Percentiles rank a stretch among this genome's conserved stretches.
Conservation (phyloP, 1,140 invertebrate genomes). For the Caenorhabditis inopinata region DNA sequence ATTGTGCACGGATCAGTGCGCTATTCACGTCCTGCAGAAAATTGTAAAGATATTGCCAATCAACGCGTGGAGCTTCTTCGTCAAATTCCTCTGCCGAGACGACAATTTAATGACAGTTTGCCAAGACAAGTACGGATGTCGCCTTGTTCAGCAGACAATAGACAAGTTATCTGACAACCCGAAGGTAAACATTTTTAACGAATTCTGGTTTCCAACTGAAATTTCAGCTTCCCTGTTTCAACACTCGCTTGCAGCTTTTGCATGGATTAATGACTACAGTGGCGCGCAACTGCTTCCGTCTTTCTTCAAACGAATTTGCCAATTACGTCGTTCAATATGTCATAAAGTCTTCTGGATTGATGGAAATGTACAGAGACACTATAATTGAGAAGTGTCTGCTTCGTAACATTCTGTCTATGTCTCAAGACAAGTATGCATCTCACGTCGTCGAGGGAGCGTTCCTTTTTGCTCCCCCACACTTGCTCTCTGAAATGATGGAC, state of each 20-base stretch:
- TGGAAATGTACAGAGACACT: slow-evolving; percentile 36
- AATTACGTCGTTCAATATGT: slow-evolving; percentile 51
- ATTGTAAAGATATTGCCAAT: slow-evolving; percentile 4
- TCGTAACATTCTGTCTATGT: slow-evolving; percentile 61
- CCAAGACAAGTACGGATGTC: too few relatives aligned
- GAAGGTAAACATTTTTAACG: background rate
- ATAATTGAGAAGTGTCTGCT: slow-evolving; percentile 49
- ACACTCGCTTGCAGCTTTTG: background rate
- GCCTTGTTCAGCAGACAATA: slow-evolving; percentile 47
- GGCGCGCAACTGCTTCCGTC: slow-evolving; percentile 11
- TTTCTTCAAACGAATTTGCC: slow-evolving; percentile 48
- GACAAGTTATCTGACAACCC: slow-evolving; percentile 41
- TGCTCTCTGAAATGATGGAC: slow-evolving; percentile 50
- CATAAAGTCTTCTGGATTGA: slow-evolving; percentile 17
- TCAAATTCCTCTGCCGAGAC: background rate
- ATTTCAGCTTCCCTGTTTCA: background rate
- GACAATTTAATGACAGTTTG: slow-evolving; percentile 38
- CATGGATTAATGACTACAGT: background rate
- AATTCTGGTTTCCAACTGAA: background rate
- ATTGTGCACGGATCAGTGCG: background rate
- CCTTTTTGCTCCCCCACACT: slow-evolving; percentile 10
- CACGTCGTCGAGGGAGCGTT: slow-evolving; percentile 58
- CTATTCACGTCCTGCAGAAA: background rate
- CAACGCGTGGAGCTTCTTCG: background rate
- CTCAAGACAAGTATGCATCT: too few relatives aligned